These are phyloP conservation scores for Vulpes lagopus DNA, from an alignment of 2,113 vertebrate species.

Conservation along the genomic window DNA sequence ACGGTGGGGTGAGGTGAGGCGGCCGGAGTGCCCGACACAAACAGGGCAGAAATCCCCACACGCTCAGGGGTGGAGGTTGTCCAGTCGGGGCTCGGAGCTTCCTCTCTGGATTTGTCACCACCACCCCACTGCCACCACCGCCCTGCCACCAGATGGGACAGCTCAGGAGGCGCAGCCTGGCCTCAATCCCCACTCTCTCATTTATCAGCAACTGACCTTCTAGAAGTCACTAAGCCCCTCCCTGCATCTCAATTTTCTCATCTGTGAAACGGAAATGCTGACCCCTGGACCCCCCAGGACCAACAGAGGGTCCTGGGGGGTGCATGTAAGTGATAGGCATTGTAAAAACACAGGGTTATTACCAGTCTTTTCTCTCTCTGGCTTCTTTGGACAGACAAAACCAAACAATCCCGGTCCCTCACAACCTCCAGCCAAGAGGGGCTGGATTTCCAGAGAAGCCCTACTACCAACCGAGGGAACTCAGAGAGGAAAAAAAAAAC, in stretches of 20 bases:
- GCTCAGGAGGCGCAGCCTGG: neutral
- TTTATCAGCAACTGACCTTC: neutral
- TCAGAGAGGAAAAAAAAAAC: neutral
- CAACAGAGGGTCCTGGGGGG: neutral
- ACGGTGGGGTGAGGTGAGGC: neutral
- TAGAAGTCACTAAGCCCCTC: neutral
- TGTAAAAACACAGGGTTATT: neutral
- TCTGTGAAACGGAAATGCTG: neutral
- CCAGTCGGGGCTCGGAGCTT: neutral
- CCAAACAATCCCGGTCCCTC: neutral
- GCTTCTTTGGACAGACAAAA: neutral
- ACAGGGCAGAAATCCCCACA: neutral
- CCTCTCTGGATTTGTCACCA: neutral
- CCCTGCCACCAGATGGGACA: neutral
- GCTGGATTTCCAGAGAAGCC: neutral
- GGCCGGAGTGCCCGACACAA: rapidly evolving
- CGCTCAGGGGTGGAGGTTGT: neutral
- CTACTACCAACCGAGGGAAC: neutral
- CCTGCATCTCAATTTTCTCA: neutral
- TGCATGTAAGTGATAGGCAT: no score
- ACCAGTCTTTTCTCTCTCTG: neutral
- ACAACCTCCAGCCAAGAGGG: neutral
- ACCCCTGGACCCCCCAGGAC: neutral
- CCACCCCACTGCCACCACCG: neutral
- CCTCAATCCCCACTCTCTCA: neutral